phyloP scores from a whole-genome alignment of 2,113 vertebrate genomes.

The Lasiurus cinereus region DNA sequence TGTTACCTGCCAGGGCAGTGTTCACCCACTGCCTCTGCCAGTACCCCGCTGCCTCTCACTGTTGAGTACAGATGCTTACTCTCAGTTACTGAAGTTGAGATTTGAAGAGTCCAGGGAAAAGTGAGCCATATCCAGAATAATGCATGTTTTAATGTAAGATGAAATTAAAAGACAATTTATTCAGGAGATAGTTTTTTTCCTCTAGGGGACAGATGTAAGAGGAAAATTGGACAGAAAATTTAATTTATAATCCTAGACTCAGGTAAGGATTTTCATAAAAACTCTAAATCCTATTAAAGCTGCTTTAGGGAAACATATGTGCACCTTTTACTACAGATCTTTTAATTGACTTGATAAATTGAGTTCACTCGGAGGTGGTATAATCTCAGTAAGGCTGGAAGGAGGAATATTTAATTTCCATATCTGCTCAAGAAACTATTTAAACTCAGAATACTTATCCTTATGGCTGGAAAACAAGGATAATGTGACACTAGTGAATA shows the following conservation, averaged over 20 bases:
- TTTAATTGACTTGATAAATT: constrained; percentile 68
- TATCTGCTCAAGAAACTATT: constrained; percentile 50
- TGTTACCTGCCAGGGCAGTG: fast-evolving
- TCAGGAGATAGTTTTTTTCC: not conserved
- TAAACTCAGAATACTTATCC: constrained; percentile 42
- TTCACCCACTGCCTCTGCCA: not conserved
- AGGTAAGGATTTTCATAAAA: constrained; percentile 35
- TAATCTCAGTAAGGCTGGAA: constrained; percentile 55
- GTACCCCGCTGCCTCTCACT: not conserved
- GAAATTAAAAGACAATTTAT: constrained; percentile 60
- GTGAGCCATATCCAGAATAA: not conserved
- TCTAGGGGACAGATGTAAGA: not conserved
- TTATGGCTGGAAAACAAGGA: constrained; percentile 27
- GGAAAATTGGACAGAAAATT: constrained; percentile 35
- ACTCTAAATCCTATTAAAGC: constrained; percentile 9
- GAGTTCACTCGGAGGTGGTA: constrained; percentile 35
- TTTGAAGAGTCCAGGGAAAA: not conserved
- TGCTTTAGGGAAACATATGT: constrained; percentile 31
- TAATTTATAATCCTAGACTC: constrained; percentile 26
- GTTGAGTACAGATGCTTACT: not conserved
- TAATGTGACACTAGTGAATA: not conserved
- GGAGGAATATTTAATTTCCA: constrained; percentile 59
- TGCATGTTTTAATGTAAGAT: constrained; percentile 2
- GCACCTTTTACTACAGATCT: constrained; percentile 38
- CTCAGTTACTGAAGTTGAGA: not conserved